Evolutionary conservation across 2,888 invertebrate species (phyloP), one percentile per base, ranked within the genome.

Genomic region (Tanytarsus gracilentus): DNA sequence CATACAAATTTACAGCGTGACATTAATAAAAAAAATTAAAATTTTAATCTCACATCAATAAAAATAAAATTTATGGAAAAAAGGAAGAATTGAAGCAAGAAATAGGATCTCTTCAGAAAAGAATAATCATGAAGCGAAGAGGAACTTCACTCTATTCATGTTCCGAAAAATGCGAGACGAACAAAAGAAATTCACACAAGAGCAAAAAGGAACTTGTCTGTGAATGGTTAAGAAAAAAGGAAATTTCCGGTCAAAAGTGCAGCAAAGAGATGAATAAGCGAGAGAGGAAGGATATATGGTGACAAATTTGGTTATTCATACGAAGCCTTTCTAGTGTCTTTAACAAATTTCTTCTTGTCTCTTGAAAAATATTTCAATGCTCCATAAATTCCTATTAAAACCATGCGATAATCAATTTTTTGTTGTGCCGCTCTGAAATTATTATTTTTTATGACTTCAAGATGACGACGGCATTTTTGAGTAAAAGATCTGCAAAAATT

Each of bases 1-100:
- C 55, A 55, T 55, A 55, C 39, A 39, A 39, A 55, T 55, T 55
- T 55, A n/a, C 55, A 55, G 55, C 55, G 55, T 55, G 55, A 55
- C 55, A 39, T 25, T 39, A 55, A 55, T 55, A 55, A 55, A 55
- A 51, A 51, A 29, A 51, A 51, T 30, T 48, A 48, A 51, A 9
- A 9, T 40, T n/a, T 40, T 40, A n/a, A 14, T n/a, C 11, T 40
- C 7, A 11, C 14, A 7, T n/a, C 30, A 30, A 40, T 39, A n/a
- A 21, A 16, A 51, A 4, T 6, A n/a, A 51, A 8, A 25, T 52
- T 29, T 30, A 52, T 21, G 29, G 14, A 16, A 33, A 55, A 25
- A 55, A 39, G 23, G 39, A 18, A 33, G 39, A 55, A 23, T 18
- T 51, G 52, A 36, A 55, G 36, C 55, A 36, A 55, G 55, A 55